Conservation (phyloP, 2,797 vertebrate genomes). For the Pseudochirops corinnae region DNA sequence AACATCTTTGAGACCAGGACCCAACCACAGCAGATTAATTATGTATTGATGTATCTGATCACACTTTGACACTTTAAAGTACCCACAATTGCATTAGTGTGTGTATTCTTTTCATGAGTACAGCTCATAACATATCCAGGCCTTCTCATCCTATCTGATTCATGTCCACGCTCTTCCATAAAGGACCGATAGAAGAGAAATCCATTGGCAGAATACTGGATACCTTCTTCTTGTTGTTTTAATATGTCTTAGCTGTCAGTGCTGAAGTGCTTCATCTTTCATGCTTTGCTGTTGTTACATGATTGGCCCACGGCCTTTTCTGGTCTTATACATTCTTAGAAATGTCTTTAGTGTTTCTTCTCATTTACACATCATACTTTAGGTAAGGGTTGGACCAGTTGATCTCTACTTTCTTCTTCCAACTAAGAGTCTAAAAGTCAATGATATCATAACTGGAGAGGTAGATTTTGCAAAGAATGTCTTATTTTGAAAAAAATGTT, state of each 20-base stretch:
- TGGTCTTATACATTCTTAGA: background rate
- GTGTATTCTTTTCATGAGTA: background rate
- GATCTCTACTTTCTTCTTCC: background rate
- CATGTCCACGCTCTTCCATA: background rate
- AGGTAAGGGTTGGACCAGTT: background rate
- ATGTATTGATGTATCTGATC: background rate
- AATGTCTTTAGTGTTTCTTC: background rate
- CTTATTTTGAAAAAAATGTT: background rate
- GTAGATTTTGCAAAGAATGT: slow-evolving; percentile 33
- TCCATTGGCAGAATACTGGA: background rate
- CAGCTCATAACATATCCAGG: background rate
- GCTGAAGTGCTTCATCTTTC: background rate
- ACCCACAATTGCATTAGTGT: background rate
- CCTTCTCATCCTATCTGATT: background rate
- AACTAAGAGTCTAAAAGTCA: background rate
- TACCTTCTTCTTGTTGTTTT: background rate
- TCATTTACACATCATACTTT: background rate
- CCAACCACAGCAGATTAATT: background rate
- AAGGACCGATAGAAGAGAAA: background rate
- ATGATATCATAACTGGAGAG: background rate
- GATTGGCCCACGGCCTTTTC: background rate
- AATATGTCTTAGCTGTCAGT: background rate
- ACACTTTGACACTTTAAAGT: background rate
- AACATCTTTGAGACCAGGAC: slow-evolving; percentile 67
- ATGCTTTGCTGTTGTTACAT: background rate